These are phyloP conservation scores for Cyclopterus lumpus DNA, from an alignment of 2,797 vertebrate genomes.

Conservation along the genomic window DNA sequence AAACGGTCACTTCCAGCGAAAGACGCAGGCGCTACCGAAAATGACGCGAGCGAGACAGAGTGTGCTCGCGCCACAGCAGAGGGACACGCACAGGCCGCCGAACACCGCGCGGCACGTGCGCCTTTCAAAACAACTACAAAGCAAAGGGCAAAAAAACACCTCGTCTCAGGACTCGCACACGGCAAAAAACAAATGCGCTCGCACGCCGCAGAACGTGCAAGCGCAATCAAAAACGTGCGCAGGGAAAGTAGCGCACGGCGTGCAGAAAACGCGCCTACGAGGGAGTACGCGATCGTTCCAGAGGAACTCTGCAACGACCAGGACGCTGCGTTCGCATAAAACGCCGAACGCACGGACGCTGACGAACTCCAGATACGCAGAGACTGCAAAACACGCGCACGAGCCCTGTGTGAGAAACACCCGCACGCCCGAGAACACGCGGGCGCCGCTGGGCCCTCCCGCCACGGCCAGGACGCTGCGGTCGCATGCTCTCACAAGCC, in stretches of 20 bases:
- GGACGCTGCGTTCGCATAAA: constrained; percentile 60
- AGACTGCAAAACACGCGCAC: neutral
- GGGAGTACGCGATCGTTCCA: neutral
- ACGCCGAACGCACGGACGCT: neutral
- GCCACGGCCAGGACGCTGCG: constrained; percentile 45
- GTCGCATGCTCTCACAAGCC: constrained; percentile 42
- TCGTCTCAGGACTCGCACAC: constrained; percentile 35
- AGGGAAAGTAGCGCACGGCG: neutral
- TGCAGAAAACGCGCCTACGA: constrained; percentile 2
- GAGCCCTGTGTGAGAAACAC: constrained; percentile 16
- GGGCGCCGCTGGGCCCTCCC: neutral
- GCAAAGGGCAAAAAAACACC: constrained; percentile 28
- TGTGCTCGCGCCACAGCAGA: constrained; percentile 2
- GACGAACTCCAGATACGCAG: neutral
- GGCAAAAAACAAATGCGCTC: constrained; percentile 25
- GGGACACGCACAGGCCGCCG: neutral
- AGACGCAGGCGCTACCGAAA: constrained; percentile 1
- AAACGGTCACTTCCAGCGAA: constrained; percentile 16
- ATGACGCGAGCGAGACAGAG: neutral
- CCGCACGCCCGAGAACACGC: constrained; percentile 5
- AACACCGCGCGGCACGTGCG: constrained; percentile 12
- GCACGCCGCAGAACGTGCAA: constrained; percentile 4
- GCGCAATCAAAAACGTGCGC: constrained; percentile 3
- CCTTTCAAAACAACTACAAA: constrained; percentile 25
- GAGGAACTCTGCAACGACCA: constrained; percentile 29